These are phyloP conservation scores for Sogatella furcifera DNA, from an alignment of 1,140 invertebrate species.

Conservation along the genomic window DNA sequence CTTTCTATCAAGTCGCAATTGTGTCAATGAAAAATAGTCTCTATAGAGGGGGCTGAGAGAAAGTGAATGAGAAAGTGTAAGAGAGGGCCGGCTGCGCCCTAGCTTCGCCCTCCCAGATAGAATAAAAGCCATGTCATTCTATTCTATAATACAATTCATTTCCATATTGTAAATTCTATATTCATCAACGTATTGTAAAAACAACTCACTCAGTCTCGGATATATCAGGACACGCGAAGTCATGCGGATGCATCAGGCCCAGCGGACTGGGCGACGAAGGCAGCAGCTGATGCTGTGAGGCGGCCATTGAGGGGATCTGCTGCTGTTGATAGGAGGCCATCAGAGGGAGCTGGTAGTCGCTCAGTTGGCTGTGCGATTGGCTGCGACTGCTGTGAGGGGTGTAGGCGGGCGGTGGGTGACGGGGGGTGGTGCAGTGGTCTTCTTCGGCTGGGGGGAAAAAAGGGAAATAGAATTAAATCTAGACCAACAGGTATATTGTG, in stretches of 20 bases:
- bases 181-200: too few relatives aligned
- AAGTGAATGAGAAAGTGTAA: too few relatives aligned
- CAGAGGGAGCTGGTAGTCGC: background rate
- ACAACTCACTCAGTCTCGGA: constrained; percentile 41
- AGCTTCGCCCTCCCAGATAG: too few relatives aligned
- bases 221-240: constrained; percentile 27
- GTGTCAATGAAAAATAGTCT: too few relatives aligned
- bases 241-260: constrained; percentile 15
- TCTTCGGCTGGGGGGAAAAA: constrained; percentile 20
- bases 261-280: constrained; percentile 14
- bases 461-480: too few relatives aligned
- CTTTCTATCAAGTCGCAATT: too few relatives aligned
- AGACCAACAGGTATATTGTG: too few relatives aligned
- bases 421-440: constrained; percentile 9
- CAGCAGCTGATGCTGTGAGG: background rate
- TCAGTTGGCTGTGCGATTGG: background rate
- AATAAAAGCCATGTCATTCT: too few relatives aligned
- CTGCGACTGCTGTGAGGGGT: background rate
- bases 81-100: too few relatives aligned
- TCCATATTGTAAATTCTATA: too few relatives aligned
- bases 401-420: constrained; percentile 14
- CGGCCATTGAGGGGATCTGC: background rate
- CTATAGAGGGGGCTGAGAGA: too few relatives aligned
- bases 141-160: too few relatives aligned
- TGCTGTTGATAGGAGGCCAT: background rate